A percentile compares a stretch with the other conserved stretches of the same genome.
These are phyloP conservation scores for Centrocercus urophasianus DNA, from an alignment of 2,113 vertebrate species.

Conservation along the genomic window DNA sequence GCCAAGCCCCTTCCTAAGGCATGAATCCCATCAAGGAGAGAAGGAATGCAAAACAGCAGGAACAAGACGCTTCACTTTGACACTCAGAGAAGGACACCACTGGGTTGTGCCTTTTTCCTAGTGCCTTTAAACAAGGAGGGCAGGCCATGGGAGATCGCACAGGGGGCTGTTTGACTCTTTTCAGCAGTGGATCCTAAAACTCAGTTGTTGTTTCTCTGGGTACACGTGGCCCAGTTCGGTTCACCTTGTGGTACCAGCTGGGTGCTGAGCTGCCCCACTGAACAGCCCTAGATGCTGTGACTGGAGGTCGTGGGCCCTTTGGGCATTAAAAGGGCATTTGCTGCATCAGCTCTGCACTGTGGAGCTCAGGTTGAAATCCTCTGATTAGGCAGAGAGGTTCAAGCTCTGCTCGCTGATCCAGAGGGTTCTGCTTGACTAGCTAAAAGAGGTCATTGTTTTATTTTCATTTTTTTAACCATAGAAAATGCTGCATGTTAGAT, in stretches of 20 bases:
- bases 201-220: background rate
- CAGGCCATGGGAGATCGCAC: rapidly evolving
- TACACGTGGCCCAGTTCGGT: background rate
- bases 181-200: background rate
- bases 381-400: background rate
- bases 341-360: background rate
- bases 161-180: background rate
- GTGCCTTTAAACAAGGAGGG: rapidly evolving
- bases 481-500: constrained; percentile 21
- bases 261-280: background rate
- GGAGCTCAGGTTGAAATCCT: background rate
- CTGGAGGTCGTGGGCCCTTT: background rate
- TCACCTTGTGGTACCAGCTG: background rate
- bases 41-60: background rate
- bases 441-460: constrained; percentile 5
- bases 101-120: background rate
- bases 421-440: background rate
- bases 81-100: background rate
- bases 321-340: background rate
- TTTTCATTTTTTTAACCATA: constrained; percentile 2
- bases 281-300: rapidly evolving
- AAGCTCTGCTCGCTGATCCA: background rate
- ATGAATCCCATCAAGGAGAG: background rate
- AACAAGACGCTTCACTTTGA: background rate
- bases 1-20: background rate